Conservation (phyloP, 2,113 vertebrate genomes). For the Cheirogaleus medius region DNA sequence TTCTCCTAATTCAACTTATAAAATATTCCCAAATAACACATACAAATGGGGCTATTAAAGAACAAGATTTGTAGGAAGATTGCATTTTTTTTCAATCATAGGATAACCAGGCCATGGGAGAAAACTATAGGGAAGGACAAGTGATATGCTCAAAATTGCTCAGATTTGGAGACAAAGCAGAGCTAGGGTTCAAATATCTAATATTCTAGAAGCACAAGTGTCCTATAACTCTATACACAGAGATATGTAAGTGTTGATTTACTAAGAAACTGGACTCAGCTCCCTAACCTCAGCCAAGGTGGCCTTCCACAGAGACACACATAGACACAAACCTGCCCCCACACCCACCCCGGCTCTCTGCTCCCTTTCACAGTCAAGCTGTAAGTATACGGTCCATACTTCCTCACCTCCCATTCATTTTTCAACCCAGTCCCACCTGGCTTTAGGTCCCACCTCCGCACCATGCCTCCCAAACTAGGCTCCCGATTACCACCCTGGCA, state of each 20-base stretch:
- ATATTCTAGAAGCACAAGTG: not conserved
- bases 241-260: not conserved
- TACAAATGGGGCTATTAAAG: not conserved
- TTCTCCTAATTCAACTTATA: slow-evolving; percentile 3
- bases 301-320: rapidly evolving
- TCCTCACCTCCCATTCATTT: not conserved
- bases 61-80: not conserved
- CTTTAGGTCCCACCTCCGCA: not conserved
- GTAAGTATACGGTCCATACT: not conserved
- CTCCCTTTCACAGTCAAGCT: not conserved
- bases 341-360: not conserved
- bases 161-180: not conserved
- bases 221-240: not conserved
- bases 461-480: not conserved
- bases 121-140: not conserved
- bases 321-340: rapidly evolving
- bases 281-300: not conserved
- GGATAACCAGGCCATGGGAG: not conserved
- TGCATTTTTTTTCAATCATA: not conserved
- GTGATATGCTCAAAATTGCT: not conserved
- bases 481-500: not conserved
- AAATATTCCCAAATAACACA: slow-evolving; percentile 11
- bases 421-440: not conserved
- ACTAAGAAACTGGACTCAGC: not conserved
- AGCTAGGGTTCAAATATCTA: not conserved